Base-by-base conservation (phyloP, 2,797 vertebrate genomes). In the Halcyon leucocephala region DNA sequence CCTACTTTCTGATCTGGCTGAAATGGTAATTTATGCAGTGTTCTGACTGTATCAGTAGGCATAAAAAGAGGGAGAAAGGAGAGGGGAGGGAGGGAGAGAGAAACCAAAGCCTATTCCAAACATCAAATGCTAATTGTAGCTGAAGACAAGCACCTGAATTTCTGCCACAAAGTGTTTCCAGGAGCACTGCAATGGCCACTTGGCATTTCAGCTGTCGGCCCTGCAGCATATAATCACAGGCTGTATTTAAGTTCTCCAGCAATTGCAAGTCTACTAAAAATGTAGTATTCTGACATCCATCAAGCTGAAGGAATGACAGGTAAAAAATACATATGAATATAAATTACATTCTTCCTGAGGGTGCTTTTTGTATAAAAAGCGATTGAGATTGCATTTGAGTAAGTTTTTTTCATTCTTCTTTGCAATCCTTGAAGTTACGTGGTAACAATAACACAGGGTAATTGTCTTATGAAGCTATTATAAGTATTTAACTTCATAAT, bases 251-350 rank as follows among this genome's bases (percentile, higher is more conserved):
- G 66, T 97, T 96, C 89, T 81, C 80, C 58, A 94, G 93, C 90
- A 96, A 95, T 88, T 92, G 87, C 42, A 95, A 97, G 76, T 70
- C 94, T 94, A 44, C 85, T 93, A 77, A 90, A 97, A 97, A 96
- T 74, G 61, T 91, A 77, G 71, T 93, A 89, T 76, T 95, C 87
- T 87, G 93, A 96, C 88, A 94, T 82, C 85, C 58, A 74, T 94
- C 95, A 96, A 91, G 61, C 85, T 72, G 85, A 97, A 86, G 61
- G 82, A 93, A 89, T 96, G 96, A 95, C 90, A 97, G 89, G 74
- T 84, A 79, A 93, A 95, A 95, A 97, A 83, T 90, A 95, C 87
- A 39, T 49, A 57, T 84, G 78, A 94, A 85, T 95, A 95, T 64
- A 95, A 95, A 97, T 93, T 67, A 18, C 12, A 6, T 89, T 93